These are phyloP conservation scores for Coregonus clupeaformis DNA, from an alignment of 2,113 vertebrate species.

Conservation along the genomic window DNA sequence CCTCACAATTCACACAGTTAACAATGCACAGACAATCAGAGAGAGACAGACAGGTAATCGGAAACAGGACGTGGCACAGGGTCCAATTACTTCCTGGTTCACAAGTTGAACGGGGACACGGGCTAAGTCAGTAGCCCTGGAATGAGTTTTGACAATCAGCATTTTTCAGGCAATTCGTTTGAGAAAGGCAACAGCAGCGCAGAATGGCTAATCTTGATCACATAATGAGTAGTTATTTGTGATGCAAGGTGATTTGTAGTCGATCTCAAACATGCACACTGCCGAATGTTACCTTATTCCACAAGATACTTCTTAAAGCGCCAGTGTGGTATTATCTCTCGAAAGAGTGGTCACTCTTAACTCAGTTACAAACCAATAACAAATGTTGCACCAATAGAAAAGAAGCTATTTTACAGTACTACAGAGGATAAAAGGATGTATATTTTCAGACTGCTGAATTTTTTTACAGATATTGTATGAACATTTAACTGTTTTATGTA, in stretches of 20 bases:
- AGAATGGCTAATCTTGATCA: too few species aligned
- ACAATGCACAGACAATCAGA: constrained; percentile 80
- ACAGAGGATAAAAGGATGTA: constrained; percentile 73
- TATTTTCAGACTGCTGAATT: constrained; percentile 75
- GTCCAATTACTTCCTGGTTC: constrained; percentile 9
- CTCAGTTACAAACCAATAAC: constrained; percentile 57
- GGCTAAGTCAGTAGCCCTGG: neutral
- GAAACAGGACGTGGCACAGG: constrained; percentile 4
- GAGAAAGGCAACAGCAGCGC: too few species aligned
- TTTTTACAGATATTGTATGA: constrained; percentile 69
- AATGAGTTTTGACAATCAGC: constrained; percentile 11
- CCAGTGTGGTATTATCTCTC: constrained; percentile 41
- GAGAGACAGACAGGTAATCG: constrained; percentile 7
- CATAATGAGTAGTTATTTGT: neutral
- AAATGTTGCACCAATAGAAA: constrained; percentile 46
- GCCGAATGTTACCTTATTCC: constrained; percentile 44
- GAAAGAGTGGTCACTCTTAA: constrained; percentile 51
- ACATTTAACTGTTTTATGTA: constrained; percentile 18
- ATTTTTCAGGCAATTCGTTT: too few species aligned
- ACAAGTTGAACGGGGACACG: neutral
- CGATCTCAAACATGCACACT: constrained; percentile 6
- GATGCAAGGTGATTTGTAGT: neutral
- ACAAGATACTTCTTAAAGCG: constrained; percentile 25
- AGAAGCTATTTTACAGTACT: constrained; percentile 75
- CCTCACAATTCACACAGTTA: constrained; percentile 67